phyloP scores from a whole-genome alignment of 2,113 vertebrate genomes.

The Romanogobio albipinnatus region DNA sequence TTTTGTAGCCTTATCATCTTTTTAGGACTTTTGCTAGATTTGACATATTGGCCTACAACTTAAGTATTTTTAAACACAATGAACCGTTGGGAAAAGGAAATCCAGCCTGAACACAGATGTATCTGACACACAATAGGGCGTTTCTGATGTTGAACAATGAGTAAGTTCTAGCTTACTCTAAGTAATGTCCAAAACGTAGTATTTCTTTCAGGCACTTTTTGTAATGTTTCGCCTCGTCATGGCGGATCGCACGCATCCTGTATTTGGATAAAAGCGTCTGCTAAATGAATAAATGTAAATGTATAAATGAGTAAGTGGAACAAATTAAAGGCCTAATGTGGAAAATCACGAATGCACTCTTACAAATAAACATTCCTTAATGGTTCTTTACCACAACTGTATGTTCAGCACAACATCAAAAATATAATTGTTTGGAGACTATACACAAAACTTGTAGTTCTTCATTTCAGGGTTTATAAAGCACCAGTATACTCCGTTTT shows the following conservation, averaged over 20 bases:
- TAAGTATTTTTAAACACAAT: slow-evolving; percentile 11
- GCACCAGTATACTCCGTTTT: neutral
- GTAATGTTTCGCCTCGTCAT: no score
- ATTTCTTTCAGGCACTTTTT: no score
- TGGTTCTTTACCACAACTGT: neutral
- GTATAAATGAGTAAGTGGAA: neutral
- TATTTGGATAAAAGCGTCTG: no score
- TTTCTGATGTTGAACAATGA: neutral
- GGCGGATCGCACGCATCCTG: no score
- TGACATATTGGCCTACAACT: neutral
- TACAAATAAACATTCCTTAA: neutral
- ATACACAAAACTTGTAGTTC: neutral
- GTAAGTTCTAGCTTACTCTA: neutral
- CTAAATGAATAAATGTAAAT: no score
- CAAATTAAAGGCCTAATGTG: neutral
- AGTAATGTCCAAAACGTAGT: no score
- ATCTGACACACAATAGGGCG: neutral
- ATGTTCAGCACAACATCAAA: neutral
- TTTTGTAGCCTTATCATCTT: neutral
- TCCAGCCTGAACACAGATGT: neutral
- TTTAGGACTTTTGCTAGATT: neutral
- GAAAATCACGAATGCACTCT: neutral
- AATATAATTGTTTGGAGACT: neutral
- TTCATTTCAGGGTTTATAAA: neutral
- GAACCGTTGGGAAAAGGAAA: neutral